phyloP scores from a whole-genome alignment of 2,797 vertebrate species.

The Mus caroli region DNA sequence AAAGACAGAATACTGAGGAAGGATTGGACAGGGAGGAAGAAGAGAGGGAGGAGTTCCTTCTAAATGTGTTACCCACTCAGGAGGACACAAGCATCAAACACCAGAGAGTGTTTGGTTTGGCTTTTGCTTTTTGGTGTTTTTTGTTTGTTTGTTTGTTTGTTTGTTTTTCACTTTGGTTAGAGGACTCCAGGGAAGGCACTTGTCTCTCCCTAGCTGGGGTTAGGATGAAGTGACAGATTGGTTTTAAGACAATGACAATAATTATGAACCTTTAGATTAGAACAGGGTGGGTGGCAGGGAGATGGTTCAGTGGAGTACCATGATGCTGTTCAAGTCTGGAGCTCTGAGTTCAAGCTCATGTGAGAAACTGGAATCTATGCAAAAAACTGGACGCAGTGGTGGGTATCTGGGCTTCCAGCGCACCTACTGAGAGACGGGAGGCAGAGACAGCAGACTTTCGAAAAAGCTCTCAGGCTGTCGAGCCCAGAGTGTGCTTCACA shows the following conservation, averaged over 20 bases:
- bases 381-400: too few relatives aligned
- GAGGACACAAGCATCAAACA: background rate
- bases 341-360: background rate
- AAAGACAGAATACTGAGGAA: background rate
- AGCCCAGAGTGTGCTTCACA: background rate
- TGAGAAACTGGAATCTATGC: background rate
- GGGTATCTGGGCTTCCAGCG: background rate
- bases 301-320: background rate
- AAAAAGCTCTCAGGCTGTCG: background rate
- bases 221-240: background rate
- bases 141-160: too few relatives aligned
- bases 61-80: background rate
- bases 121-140: too few relatives aligned
- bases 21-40: background rate
- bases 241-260: background rate
- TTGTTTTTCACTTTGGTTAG: too few relatives aligned
- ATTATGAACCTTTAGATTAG: background rate
- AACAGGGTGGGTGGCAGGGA: background rate
- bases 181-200: background rate
- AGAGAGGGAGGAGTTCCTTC: background rate
- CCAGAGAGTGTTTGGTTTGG: background rate
- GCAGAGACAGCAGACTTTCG: background rate
- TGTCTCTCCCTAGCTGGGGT: background rate
- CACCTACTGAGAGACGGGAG: background rate
- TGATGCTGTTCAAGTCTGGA: background rate